A percentile compares a stretch with the other conserved stretches of the same genome.
These are phyloP conservation scores for Hypothenemus hampei DNA, from an alignment of 1,140 invertebrate species.

Conservation along the genomic window DNA sequence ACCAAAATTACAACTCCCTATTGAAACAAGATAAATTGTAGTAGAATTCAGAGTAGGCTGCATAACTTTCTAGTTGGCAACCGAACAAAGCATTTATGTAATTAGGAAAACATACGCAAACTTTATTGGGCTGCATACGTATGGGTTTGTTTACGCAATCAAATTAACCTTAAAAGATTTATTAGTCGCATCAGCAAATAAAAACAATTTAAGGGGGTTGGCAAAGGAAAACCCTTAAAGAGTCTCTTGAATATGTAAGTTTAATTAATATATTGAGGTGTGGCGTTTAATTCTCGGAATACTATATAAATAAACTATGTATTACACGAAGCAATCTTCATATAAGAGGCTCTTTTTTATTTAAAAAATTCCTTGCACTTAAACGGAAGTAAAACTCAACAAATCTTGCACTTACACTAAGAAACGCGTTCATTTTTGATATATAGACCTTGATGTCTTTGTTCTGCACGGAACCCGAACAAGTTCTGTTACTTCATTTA, in stretches of 20 bases:
- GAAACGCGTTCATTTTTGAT: conserved; percentile 31
- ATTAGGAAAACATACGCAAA: neutral
- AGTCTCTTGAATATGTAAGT: neutral
- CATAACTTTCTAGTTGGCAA: neutral
- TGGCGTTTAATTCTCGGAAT: neutral
- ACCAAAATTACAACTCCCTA: conserved; percentile 24
- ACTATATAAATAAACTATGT: neutral
- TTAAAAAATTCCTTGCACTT: too few species aligned
- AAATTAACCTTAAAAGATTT: neutral
- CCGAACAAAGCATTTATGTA: neutral
- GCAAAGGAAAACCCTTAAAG: too few species aligned
- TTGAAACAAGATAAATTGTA: neutral
- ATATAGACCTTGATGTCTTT: conserved; percentile 27
- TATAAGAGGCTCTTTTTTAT: too few species aligned
- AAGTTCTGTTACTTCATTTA: conserved; percentile 28
- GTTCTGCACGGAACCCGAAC: conserved; percentile 30
- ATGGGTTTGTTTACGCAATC: neutral
- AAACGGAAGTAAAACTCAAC: neutral
- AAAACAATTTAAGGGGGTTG: too few species aligned
- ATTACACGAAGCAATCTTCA: neutral
- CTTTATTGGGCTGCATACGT: neutral
- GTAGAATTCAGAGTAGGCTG: neutral
- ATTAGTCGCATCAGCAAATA: neutral
- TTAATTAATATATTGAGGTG: neutral
- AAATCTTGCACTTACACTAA: conserved; percentile 25